A percentile compares a stretch with the other conserved stretches of the same genome.
These are phyloP conservation scores for Caenorhabditis doughertyi DNA, from an alignment of 2,888 invertebrate genomes.

Conservation along the genomic window DNA sequence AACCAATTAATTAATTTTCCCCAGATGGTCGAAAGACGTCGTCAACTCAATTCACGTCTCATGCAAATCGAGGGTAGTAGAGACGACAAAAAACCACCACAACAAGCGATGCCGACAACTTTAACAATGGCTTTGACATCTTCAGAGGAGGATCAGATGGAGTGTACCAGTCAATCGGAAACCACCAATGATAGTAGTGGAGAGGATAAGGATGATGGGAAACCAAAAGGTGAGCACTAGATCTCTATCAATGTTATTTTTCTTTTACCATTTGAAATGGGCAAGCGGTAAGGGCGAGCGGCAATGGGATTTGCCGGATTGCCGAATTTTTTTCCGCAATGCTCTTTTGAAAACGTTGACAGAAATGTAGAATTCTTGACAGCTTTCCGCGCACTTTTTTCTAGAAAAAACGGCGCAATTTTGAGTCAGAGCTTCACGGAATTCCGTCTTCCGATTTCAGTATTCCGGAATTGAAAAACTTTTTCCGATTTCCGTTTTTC, in stretches of 20 bases:
- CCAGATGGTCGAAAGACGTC: slow-evolving; percentile 76
- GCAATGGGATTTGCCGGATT: no score
- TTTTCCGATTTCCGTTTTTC: no score
- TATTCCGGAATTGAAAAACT: no score
- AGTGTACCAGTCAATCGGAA: slow-evolving; percentile 65
- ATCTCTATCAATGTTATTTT: background rate
- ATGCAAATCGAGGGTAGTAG: slow-evolving; percentile 69
- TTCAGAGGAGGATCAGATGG: slow-evolving; percentile 61
- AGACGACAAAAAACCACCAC: slow-evolving; percentile 20
- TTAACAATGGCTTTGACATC: slow-evolving; percentile 29
- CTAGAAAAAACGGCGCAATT: no score
- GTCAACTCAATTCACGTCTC: slow-evolving; percentile 74
- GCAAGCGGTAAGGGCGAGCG: no score
- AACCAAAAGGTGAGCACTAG: slow-evolving; percentile 57
- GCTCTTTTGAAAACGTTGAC: no score
- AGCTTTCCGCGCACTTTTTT: no score
- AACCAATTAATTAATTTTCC: slow-evolving; percentile 2
- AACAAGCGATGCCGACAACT: background rate
- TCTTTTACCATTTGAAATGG: no score
- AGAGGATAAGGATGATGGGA: slow-evolving; percentile 62
- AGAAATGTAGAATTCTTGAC: no score
- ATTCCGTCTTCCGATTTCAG: no score
- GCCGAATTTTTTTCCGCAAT: no score
- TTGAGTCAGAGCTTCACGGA: no score
- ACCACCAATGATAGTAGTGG: slow-evolving; percentile 63